Conservation (phyloP, 2,113 vertebrate species). For the Limnothrissa miodon region DNA sequence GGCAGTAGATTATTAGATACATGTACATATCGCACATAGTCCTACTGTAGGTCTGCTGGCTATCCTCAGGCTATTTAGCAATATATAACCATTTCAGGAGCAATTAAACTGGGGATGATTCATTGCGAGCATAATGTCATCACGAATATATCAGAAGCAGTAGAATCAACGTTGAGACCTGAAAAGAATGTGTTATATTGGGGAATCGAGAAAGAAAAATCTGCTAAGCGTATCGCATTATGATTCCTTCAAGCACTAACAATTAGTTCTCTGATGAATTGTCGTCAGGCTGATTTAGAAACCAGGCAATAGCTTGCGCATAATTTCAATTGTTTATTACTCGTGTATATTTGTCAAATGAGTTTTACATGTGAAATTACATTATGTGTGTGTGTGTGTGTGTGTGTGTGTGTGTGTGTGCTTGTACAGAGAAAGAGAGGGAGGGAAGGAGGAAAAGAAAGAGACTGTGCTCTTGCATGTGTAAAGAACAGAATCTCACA, state of each 20-base stretch:
- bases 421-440: neutral
- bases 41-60: too few species aligned
- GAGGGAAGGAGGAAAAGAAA: neutral
- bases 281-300: neutral
- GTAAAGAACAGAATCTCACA: too few species aligned
- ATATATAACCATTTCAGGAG: neutral
- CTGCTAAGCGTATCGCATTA: neutral
- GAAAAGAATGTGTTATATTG: neutral
- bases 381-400: too few species aligned
- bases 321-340: neutral
- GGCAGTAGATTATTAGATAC: too few species aligned
- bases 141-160: neutral
- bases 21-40: too few species aligned
- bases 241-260: neutral
- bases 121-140: neutral
- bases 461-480: too few species aligned
- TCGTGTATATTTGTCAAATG: too few species aligned
- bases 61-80: neutral
- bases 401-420: too few species aligned
- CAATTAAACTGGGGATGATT: neutral
- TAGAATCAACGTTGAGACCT: neutral
- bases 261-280: conserved; percentile 27
- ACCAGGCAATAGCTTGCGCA: neutral
- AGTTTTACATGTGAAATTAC: too few species aligned
- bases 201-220: neutral